Base-by-base conservation (phyloP, 2,113 vertebrate species). In the Romanogobio albipinnatus region DNA sequence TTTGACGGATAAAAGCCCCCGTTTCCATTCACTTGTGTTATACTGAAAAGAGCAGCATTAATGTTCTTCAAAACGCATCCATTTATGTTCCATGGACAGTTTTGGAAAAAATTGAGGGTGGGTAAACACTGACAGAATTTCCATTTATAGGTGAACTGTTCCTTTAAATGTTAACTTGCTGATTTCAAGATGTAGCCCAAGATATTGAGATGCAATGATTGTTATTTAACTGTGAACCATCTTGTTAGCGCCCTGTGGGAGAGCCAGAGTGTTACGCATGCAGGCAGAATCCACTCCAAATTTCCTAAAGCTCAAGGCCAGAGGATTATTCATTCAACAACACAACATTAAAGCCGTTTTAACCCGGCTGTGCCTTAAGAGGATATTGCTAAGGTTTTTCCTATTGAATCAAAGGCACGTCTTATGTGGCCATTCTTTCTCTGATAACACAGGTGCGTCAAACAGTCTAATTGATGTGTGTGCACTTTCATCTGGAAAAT, bases 311-410 rank as follows among this genome's bases (percentile, higher is more conserved):
- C 76, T 74, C 64, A 81, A 5, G 24, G 64, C 76, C 15, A 24
- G 17, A 17, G 66, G 53, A 74, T 85, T 85, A 62, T 64, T 85
- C 66, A 81, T 15, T 36, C 26, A 26, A 45, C 66, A 84, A 62
- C 73, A 61, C 39, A 51, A 58, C 19, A 59, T 76, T 15, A 74
- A 74, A 64, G 33, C 56, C 14, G 33, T 75, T 74, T 81, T 49
- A 62, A 64, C 79, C 85, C 26, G 26, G 29, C 26, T 43, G 39
- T 24, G 70, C 79, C 78, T 73, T 82, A 45, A 61, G 47, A 74
- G 36, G 59, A 71, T 66, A n/a, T 78, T n/a, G 47, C 51, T 73
- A 75, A 61, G 51, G 53, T 61, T 56, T 56, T 33, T 71, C 47
- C 66, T 58, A 33, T 62, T n/a, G 39, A 58, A 36, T 61, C 24